Evolutionary conservation across 1,140 invertebrate species (phyloP).

Genomic region (Zaprionus tsacasi): DNA sequence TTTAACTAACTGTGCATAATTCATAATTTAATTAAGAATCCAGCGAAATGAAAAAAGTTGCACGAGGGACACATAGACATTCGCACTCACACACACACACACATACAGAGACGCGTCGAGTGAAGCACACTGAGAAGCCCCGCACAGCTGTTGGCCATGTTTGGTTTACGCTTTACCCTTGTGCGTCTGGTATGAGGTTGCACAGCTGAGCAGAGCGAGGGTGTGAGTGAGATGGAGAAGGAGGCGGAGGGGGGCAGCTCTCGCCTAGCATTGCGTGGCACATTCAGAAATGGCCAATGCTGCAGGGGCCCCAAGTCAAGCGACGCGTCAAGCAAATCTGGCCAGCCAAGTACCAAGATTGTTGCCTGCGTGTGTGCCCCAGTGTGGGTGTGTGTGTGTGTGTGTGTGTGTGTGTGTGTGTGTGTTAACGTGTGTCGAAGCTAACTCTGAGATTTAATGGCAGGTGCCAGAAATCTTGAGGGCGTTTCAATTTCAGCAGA

Average conservation of each 20-base stretch:
- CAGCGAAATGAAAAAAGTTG: conserved; percentile 65
- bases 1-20: conserved; percentile 76
- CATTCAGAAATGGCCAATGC: conserved; percentile 44
- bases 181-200: conserved; percentile 31
- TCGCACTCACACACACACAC: background rate
- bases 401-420: conserved; percentile 5
- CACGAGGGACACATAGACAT: conserved; percentile 50
- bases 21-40: conserved; percentile 78
- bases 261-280: conserved; percentile 22
- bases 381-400: too few relatives aligned
- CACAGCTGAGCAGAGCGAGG: background rate
- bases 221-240: background rate
- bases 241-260: background rate
- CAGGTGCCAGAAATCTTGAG: conserved; percentile 49
- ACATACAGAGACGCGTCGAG: background rate
- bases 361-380: too few relatives aligned
- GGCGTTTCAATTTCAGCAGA: conserved; percentile 32
- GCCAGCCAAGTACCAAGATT: conserved; percentile 43
- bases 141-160: conserved; percentile 71
- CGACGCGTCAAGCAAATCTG: conserved; percentile 51
- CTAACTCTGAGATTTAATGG: conserved; percentile 46
- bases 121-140: conserved; percentile 41
- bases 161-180: conserved; percentile 53
- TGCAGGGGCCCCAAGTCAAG: conserved; percentile 49
- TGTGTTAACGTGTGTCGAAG: conserved; percentile 25